A percentile compares a stretch with the other conserved stretches of the same genome.
These are phyloP conservation scores for Dolichomitus sp. DNA, from an alignment of 2,888 invertebrate species.

Conservation along the genomic window DNA sequence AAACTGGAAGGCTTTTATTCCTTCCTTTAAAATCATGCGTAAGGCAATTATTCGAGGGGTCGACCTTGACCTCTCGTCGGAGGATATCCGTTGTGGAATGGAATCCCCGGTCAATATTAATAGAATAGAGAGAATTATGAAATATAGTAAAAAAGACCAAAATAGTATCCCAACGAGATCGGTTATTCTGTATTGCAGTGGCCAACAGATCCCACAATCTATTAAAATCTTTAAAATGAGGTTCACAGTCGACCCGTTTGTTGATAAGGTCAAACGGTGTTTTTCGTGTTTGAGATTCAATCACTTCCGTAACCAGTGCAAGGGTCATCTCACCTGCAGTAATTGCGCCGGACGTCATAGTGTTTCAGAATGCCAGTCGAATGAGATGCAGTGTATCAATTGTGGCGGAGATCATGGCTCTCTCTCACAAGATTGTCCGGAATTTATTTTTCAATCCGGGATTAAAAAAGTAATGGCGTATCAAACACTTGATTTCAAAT, in stretches of 20 bases:
- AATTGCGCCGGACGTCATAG: neutral
- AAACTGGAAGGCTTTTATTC: conserved; percentile 5
- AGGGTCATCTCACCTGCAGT: neutral
- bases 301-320: conserved; percentile 5
- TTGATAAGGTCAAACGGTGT: too few relatives aligned
- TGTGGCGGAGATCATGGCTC: neutral
- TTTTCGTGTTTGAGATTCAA: neutral
- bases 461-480: conserved; percentile 2
- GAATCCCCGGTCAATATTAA: neutral
- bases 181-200: neutral
- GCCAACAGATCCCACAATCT: conserved; percentile 7
- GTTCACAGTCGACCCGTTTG: neutral
- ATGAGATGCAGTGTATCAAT: neutral
- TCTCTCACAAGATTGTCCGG: too few relatives aligned
- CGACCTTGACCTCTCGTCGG: conserved; percentile 1
- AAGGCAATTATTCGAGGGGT: conserved; percentile 5
- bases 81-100: neutral
- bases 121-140: neutral
- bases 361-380: neutral
- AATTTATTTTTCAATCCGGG: neutral
- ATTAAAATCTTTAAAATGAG: conserved; percentile 2
- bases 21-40: conserved; percentile 6
- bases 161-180: neutral
- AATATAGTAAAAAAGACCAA: neutral
- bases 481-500: neutral